Evolutionary conservation across 2,888 invertebrate species (phyloP).

Genomic region (Cartodere bifasciata): DNA sequence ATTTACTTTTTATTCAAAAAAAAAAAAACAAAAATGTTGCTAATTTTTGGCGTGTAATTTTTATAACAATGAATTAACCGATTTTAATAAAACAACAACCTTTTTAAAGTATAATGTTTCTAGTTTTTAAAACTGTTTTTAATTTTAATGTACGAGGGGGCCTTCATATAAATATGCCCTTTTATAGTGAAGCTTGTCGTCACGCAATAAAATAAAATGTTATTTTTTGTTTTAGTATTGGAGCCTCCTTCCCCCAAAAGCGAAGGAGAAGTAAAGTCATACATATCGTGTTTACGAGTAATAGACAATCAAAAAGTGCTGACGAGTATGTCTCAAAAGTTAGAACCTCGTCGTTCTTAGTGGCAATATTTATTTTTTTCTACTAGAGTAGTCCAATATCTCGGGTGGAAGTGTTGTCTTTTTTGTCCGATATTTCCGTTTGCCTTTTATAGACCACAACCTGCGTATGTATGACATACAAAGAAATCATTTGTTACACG

Average conservation of each 20-base stretch:
- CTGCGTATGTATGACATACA: slow-evolving; percentile 15
- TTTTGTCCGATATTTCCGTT: slow-evolving; percentile 15
- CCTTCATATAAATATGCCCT: no score
- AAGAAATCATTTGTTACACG: no score
- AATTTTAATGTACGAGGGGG: no score
- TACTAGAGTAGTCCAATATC: slow-evolving; percentile 14
- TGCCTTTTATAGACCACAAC: slow-evolving; percentile 17
- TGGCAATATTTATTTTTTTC: slow-evolving; percentile 18
- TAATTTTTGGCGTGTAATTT: no score
- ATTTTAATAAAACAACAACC: no score
- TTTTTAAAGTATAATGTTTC: no score
- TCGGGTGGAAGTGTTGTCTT: slow-evolving; percentile 19
- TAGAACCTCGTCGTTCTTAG: slow-evolving; percentile 51
- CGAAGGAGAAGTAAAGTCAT: slow-evolving; percentile 53
- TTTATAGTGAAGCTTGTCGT: no score
- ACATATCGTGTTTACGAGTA: slow-evolving; percentile 58
- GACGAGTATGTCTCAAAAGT: slow-evolving; percentile 64
- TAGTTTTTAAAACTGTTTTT: no score
- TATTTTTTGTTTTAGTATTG: slow-evolving; percentile 39
- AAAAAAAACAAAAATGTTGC: no score
- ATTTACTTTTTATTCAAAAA: no score
- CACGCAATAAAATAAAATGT: background rate
- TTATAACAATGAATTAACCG: no score
- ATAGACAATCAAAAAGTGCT: slow-evolving; percentile 70
- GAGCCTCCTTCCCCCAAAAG: slow-evolving; percentile 59